Evolutionary conservation across 2,113 vertebrate genomes (phyloP), one percentile per base, ranked within the genome.

Genomic region (Pedetes capensis): DNA sequence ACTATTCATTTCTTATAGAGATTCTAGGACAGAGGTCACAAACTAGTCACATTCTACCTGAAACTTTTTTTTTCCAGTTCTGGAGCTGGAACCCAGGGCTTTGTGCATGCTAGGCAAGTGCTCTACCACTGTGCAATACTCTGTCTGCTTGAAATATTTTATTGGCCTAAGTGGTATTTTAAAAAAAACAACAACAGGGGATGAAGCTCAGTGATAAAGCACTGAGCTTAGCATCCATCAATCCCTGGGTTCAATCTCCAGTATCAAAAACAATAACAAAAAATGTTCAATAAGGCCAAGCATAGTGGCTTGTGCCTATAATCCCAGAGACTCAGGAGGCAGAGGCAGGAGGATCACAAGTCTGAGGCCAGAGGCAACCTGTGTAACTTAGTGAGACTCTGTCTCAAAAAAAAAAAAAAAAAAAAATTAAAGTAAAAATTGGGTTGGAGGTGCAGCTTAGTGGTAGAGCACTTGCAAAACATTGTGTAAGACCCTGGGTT

Each of bases 21-120:
- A 91, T 59, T 55, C 69, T 47, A 92, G 16, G 47, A 49, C 27
- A 95, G 47, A 94, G 39, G 63, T 83, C 68, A 89, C 32, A 87
- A 87, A 94, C 51, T 37, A 18, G 55, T 59, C 89, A 85, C 20
- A 88, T 64, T 88, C 49, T 78, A 85, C 68, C 57, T 51, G 34
- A 93, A 92, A 42, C 32, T 32, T 74, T 95, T 69, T 49, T 80
- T 55, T 53, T 75, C 17, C 23, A 17, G 84, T 57, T 27, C 17
- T 87, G 37, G 66, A 10, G 14, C 80, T 6, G 34, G 57, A 93
- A 42, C 7, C 55, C 47, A 80, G 10, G 44, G 55, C 29, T 81
- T 44, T 63, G 51, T 25, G 34, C 29, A n/a, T 42, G 4, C 53
- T 51, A 71, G 42, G 20, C 18, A 71, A 87, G 25, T 3, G 2